Evolutionary conservation across 2,888 invertebrate species (phyloP), one percentile per base, ranked within the genome.

Genomic region (Ypsolopha sequella): DNA sequence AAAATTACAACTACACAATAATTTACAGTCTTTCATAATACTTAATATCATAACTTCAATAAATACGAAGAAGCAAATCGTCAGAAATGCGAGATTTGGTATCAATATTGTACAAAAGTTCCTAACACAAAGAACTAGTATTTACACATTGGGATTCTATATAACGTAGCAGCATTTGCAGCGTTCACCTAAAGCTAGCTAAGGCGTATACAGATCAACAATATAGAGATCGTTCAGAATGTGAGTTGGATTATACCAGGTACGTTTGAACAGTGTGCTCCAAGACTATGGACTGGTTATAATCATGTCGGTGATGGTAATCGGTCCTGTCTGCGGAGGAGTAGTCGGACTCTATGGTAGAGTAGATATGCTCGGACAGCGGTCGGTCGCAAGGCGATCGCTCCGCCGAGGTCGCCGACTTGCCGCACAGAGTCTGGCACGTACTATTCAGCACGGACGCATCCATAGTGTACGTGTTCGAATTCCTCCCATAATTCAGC

Each of bases 301-400:
- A 82, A 55, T 72, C 65, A 59, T 77, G 79, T 33, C 82, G 75
- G 55, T 24, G 78, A 58, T 80, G 80, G 66, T 71, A 80, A 60
- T 81, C 85, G 48, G 65, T 76, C 57, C 58, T 56, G 51, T 58
- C 51, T 24, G 24, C 24, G 54, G 93, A 93, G 71, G 94, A 93
- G 73, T 95, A 95, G 78, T 95, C 95, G 50, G 95, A 95, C 77
- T 95, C 95, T 78, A 95, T 95, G 71, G 94, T 94, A 56, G 95
- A 95, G 75, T 95, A 95, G 68, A 95, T 95, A 78, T 95, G 95
- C 76, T 95, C 95, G 58, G 94, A 94, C 48, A 93, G 88, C 48
- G 95, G 95, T 55, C 94, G 88, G 68, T 91, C 90, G 65, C 89
- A 88, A 36, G 90, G 91, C 64, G 90, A 89, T 52, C 88, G 85